Conservation (phyloP, 2,113 vertebrate genomes). For the Ivindomyrus marchei region DNA sequence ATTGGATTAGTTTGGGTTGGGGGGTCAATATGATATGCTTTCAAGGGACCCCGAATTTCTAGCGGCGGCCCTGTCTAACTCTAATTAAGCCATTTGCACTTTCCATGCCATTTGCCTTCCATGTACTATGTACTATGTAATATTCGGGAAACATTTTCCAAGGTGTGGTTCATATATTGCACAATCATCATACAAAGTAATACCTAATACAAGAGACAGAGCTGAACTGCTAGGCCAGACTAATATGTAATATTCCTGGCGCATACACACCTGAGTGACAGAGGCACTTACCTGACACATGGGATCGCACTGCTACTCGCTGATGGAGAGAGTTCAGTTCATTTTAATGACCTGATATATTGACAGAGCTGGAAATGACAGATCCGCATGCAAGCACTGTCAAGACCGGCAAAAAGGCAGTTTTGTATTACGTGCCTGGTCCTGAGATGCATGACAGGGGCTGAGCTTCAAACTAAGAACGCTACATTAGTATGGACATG, state of each 20-base stretch:
- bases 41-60: neutral
- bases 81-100: neutral
- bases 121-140: neutral
- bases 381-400: conserved; percentile 3
- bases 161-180: neutral
- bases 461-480: neutral
- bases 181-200: neutral
- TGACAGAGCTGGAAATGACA: neutral
- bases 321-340: neutral
- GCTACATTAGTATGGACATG: conserved; percentile 21
- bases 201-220: neutral
- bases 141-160: neutral
- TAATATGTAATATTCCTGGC: neutral
- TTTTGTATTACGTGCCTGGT: neutral
- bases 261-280: neutral
- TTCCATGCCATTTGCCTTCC: neutral
- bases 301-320: neutral
- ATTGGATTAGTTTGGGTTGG: neutral
- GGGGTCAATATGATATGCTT: neutral
- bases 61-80: neutral
- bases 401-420: neutral
- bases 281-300: neutral
- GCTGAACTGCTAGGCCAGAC: neutral
- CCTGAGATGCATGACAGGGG: neutral
- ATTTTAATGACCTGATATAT: conserved; percentile 17